phyloP scores from a whole-genome alignment of 2,888 invertebrate genomes.

The Tenthredo livida region DNA sequence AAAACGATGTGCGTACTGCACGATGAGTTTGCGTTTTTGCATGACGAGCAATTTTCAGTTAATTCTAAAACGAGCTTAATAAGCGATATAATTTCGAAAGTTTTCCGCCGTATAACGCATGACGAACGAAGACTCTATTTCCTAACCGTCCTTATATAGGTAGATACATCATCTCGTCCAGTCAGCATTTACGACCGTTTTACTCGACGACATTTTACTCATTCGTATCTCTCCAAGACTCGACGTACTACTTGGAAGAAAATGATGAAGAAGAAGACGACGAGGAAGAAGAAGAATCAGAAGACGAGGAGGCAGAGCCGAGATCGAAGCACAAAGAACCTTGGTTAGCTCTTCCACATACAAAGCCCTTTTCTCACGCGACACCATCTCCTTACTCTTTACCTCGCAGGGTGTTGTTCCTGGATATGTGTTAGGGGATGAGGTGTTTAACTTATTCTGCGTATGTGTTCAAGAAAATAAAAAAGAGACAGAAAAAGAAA shows the following conservation, averaged over 20 bases:
- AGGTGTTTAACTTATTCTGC: slow-evolving; percentile 8
- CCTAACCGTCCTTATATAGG: not conserved
- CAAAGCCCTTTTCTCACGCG: slow-evolving; percentile 49
- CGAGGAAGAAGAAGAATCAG: not conserved
- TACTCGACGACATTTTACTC: slow-evolving; percentile 3
- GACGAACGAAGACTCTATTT: not conserved
- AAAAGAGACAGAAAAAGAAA: not conserved
- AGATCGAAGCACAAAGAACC: slow-evolving; percentile 34
- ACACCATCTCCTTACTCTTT: slow-evolving; percentile 31
- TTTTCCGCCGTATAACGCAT: not conserved
- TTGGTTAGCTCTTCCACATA: slow-evolving; percentile 27
- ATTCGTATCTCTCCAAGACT: not conserved
- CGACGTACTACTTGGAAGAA: not conserved
- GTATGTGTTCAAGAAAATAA: not conserved
- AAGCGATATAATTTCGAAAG: slow-evolving; percentile 12
- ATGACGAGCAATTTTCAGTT: not conserved
- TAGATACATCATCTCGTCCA: not conserved
- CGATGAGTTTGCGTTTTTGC: not conserved
- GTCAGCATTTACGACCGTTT: slow-evolving; percentile 26
- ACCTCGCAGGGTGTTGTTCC: not conserved
- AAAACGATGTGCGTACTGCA: not conserved
- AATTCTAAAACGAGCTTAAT: not conserved
- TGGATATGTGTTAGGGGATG: slow-evolving; percentile 5
- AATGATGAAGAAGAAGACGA: not conserved
- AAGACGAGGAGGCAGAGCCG: not conserved